Conservation (phyloP, 37 sponge, comb jelly and placozoan species). For the Beroe ovata region DNA sequence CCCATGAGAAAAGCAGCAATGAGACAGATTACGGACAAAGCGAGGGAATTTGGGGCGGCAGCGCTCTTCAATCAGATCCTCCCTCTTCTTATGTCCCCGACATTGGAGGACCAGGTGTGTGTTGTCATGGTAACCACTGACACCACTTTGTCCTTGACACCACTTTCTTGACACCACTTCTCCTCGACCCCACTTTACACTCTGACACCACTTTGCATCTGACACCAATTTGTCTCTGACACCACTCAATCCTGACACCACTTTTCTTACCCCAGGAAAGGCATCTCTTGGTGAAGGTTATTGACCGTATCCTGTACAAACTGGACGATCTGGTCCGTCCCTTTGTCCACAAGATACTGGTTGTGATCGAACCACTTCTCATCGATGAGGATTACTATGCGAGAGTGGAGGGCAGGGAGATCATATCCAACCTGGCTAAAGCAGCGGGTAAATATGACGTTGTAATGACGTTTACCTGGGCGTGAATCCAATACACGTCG, state of each 20-base stretch:
- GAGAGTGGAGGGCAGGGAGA: slow-evolving; percentile 96
- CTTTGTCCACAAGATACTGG: slow-evolving; percentile 98
- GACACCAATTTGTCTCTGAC: neutral
- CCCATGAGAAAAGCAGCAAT: slow-evolving; percentile 99
- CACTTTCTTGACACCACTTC: neutral
- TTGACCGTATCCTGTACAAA: slow-evolving; percentile 96
- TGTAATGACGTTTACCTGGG: too few relatives aligned
- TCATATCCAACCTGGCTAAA: slow-evolving; percentile 99
- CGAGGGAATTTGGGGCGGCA: slow-evolving; percentile 96
- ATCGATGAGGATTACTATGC: slow-evolving; percentile 99
- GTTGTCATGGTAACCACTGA: too few relatives aligned
- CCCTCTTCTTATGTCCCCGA: slow-evolving; percentile 96
- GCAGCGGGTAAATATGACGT: slow-evolving; percentile 69
- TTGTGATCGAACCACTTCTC: slow-evolving; percentile 95
- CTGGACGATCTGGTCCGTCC: slow-evolving; percentile 98
- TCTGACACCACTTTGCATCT: neutral
- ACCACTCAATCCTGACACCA: neutral
- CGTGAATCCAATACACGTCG: too few relatives aligned
- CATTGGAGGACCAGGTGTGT: slow-evolving; percentile 84
- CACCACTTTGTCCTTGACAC: neutral
- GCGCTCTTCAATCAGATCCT: slow-evolving; percentile 98
- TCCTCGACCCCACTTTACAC: neutral
- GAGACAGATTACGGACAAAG: slow-evolving; percentile 95
- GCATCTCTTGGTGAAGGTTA: slow-evolving; percentile 96
- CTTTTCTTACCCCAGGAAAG: slow-evolving; percentile 73